Evolutionary conservation across 2,113 vertebrate species (phyloP), one percentile per base, ranked within the genome.

Genomic region (Centropus bengalensis): DNA sequence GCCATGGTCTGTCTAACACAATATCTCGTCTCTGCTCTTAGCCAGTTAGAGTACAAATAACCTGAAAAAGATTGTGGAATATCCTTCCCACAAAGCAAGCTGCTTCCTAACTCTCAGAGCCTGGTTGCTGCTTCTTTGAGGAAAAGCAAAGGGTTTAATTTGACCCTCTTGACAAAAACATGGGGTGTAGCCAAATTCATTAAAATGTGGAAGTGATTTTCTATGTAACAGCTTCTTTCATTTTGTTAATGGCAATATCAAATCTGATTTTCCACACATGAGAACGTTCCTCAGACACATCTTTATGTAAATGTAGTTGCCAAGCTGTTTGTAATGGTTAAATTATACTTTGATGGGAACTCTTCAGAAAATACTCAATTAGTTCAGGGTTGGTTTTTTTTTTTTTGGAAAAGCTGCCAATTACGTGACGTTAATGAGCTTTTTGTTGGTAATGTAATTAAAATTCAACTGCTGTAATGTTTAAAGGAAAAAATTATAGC

Each of bases 271-370:
- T 98, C 97, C 94, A 96, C 97, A 97, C 97, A 97, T 97, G 96
- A 98, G 96, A 98, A 97, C 94, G 96, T 97, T 98, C 96, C 97
- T 97, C 97, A 97, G 96, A 98, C 97, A 97, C 95, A 97, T 98
- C 97, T 98, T 98, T 98, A 98, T 98, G 98, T 97, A 98, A 98
- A 98, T 98, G 97, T 97, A 97, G 97, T 97, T 98, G 96, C 98
- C 98, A 98, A 98, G 98, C 98, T 98, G 98, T 98, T 98, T 98
- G 96, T 98, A 98, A 97, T 98, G 98, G 97, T 98, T 97, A 98
- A 98, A 98, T 98, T 98, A 98, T 97, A 98, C 97, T 98, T 98
- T 98, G 98, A 98, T 98, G 97, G 96, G 97, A 98, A 98, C 89
- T 98, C 98, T 98, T 98, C 97, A 98, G 97, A 98, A 98, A 98